These are phyloP conservation scores for Alouatta palliata DNA, from an alignment of 2,113 vertebrate genomes.

Conservation along the genomic window DNA sequence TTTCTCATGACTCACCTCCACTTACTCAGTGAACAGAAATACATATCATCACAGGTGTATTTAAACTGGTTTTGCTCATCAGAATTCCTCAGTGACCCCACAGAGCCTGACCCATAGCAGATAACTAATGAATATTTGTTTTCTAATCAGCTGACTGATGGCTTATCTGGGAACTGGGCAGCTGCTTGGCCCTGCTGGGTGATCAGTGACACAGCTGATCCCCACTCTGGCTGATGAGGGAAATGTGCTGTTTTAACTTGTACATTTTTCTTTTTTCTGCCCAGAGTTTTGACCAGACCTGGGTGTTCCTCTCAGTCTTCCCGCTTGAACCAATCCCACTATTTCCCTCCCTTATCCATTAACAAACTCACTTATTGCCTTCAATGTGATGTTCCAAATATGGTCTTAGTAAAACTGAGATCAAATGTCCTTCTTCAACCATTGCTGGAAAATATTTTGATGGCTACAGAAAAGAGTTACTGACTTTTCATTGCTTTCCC, in stretches of 20 bases:
- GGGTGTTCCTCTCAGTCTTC: not conserved
- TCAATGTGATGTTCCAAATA: not conserved
- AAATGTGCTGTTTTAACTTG: not conserved
- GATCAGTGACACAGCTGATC: not conserved
- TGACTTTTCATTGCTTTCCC: not conserved
- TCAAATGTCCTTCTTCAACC: not conserved
- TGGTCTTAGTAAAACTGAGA: not conserved
- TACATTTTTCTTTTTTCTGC: not conserved
- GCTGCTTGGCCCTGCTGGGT: not conserved
- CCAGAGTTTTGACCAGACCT: not conserved
- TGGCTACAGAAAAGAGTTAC: not conserved
- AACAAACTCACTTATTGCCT: not conserved
- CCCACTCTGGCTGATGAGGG: not conserved
- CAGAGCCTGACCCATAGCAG: not conserved
- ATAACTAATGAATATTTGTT: not conserved
- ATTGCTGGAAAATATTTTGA: conserved; percentile 30
- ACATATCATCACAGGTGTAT: not conserved
- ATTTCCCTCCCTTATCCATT: not conserved
- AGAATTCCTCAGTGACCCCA: not conserved
- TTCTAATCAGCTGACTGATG: not conserved
- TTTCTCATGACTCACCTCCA: not conserved
- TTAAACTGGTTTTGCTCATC: not conserved
- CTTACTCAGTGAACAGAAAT: not conserved
- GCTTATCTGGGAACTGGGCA: not conserved
- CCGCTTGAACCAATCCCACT: not conserved